Evolutionary conservation across 2,888 invertebrate species (phyloP).

Genomic region (Rhagonycha fulva): DNA sequence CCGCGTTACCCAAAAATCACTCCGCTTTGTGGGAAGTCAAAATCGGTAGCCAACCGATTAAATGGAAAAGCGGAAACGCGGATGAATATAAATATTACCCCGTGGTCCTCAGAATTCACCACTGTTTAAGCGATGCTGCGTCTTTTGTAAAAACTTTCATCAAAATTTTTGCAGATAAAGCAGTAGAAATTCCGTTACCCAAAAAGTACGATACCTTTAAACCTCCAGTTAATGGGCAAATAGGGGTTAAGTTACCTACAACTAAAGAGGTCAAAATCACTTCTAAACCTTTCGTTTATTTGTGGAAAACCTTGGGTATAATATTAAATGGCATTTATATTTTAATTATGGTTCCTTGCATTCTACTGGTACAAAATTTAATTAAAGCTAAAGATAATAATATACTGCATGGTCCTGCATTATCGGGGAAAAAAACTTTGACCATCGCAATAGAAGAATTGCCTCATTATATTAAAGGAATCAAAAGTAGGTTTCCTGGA

Average conservation of each 20-base stretch:
- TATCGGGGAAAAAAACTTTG: constrained; percentile 1
- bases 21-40: constrained; percentile 4
- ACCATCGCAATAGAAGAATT: not conserved
- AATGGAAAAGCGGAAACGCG: not conserved
- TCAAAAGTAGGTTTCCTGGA: constrained; percentile 2
- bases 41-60: constrained; percentile 2
- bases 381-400: constrained; percentile 1
- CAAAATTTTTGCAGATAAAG: constrained; percentile 2
- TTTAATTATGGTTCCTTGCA: constrained; percentile 3
- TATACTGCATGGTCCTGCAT: not conserved
- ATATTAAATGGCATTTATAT: not conserved
- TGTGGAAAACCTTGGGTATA: not conserved
- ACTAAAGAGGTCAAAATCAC: constrained; percentile 3
- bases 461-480: not conserved
- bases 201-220: not conserved
- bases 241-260: constrained; percentile 1
- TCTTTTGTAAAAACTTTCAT: not conserved
- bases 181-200: not conserved
- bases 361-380: not conserved
- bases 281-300: not conserved
- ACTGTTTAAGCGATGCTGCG: constrained; percentile 3
- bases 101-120: constrained; percentile 2
- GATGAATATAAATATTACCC: not conserved
- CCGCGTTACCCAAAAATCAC: not conserved
- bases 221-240: constrained; percentile 1